Percentiles rank a stretch among this genome's conserved stretches.
phyloP scores from a whole-genome alignment of 2,113 vertebrate genomes.

The Hypanus sabinus region DNA sequence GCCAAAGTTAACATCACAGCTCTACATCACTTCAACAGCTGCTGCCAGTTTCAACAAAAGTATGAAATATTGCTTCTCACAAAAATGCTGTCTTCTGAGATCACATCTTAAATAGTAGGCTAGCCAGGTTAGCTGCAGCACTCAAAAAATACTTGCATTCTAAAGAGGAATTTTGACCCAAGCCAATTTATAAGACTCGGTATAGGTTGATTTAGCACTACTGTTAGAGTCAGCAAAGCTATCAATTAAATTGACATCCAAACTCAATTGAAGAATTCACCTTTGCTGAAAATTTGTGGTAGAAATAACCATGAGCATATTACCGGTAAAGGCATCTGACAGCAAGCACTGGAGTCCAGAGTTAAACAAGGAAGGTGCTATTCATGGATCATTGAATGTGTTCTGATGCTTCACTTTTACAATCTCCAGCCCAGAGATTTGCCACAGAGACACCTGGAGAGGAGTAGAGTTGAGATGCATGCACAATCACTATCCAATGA shows the following conservation, averaged over 20 bases:
- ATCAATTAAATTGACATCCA: not conserved
- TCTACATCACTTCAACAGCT: not conserved
- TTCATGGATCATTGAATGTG: not conserved
- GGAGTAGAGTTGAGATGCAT: not conserved
- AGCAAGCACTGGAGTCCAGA: no score
- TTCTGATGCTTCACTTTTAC: not conserved
- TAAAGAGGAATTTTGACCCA: not conserved
- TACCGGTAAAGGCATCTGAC: no score
- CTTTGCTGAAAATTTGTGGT: no score
- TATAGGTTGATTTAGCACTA: not conserved
- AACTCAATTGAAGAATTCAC: not conserved
- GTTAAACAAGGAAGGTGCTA: not conserved
- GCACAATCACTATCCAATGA: not conserved
- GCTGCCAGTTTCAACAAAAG: not conserved
- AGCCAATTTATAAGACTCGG: not conserved
- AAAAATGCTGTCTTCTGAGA: not conserved
- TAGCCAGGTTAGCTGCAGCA: not conserved
- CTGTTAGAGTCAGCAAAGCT: not conserved
- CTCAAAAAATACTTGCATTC: not conserved
- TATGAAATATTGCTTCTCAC: not conserved
- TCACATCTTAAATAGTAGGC: not conserved
- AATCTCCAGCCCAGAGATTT: not conserved
- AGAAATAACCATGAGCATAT: no score
- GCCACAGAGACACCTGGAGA: not conserved
- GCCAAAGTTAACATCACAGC: slow-evolving; percentile 8